These are phyloP conservation scores for Corydoras sp. DNA, from an alignment of 2,113 vertebrate species.

Conservation along the genomic window DNA sequence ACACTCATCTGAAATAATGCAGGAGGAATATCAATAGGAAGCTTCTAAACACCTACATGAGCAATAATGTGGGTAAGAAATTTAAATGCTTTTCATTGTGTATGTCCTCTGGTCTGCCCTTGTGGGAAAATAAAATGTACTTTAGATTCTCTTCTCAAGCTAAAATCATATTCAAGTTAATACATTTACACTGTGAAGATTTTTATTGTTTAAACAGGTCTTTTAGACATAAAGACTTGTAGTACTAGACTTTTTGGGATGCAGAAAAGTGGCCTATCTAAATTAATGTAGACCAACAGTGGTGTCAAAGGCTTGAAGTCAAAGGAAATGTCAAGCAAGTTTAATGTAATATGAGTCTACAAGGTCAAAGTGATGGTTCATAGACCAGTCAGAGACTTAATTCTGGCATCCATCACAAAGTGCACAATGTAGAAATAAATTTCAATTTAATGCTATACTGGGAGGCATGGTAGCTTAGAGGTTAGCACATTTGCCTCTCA, in stretches of 20 bases:
- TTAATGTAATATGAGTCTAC: neutral
- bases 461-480: too few relatives aligned
- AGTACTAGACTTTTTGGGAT: too few relatives aligned
- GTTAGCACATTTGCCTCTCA: too few relatives aligned
- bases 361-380: neutral
- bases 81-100: conserved; percentile 4
- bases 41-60: neutral
- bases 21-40: neutral
- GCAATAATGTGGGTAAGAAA: neutral
- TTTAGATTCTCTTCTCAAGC: neutral
- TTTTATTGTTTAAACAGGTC: neutral
- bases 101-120: conserved; percentile 11
- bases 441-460: too few relatives aligned
- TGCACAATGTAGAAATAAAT: too few relatives aligned
- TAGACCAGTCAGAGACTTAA: neutral
- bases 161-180: conserved; percentile 6
- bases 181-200: neutral
- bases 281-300: neutral
- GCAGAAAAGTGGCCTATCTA: too few relatives aligned
- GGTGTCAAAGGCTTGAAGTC: too few relatives aligned
- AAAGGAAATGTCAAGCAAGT: neutral
- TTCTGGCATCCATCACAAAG: too few relatives aligned
- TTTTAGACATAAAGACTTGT: too few relatives aligned
- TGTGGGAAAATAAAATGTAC: conserved; percentile 17
- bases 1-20: neutral